Base-by-base conservation (phyloP, 1,140 invertebrate species). In the Idris sp. region DNA sequence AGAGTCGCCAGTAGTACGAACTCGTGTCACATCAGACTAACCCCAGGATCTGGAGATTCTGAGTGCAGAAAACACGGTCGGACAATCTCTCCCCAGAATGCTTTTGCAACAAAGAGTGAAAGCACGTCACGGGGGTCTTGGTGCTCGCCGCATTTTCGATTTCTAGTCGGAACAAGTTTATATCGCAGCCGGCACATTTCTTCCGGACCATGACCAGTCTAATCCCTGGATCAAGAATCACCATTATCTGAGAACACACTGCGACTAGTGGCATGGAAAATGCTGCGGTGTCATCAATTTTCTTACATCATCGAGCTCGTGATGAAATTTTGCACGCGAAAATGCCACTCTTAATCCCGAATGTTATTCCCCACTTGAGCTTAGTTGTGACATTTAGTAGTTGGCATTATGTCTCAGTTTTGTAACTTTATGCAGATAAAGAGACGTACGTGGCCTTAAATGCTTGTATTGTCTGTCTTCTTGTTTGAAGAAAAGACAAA, bases 41-140 rank as follows among this genome's bases (percentile, higher is more conserved):
- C 83, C 83, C 82, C 33, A 62, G 78, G 83, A 84, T 83, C 80
- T 81, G 54, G 78, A 81, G 74, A 77, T 81, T 77, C 77, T 68
- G 79, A 67, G 76, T 81, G 78, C 78, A 80, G 81, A 79, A 81
- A 83, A 85, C 83, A 84, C 81, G 80, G 81, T 83, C 80, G 78
- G 76, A 79, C 77, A 59, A 67, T 68, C 35, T 74, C 58, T 44
- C n/a, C 54, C 68, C 31, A 48, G 54, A 44, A 76, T 65, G 68
- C 61, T 69, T 69, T 64, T 35, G 54, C 22, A 51, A 40, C 65
- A 67, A 67, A 73, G 53, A 69, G 69, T 67, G 65, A 65, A 72
- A 62, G 48, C 61, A 64, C 64, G 62, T 76, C 61, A 53, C 72
- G 44, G 48, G 61, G 56, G 53, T 71, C 49, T 65, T 69, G 72